Evolutionary conservation across 2,888 invertebrate genomes (phyloP).

Genomic region (Pseudococcus longispinus): DNA sequence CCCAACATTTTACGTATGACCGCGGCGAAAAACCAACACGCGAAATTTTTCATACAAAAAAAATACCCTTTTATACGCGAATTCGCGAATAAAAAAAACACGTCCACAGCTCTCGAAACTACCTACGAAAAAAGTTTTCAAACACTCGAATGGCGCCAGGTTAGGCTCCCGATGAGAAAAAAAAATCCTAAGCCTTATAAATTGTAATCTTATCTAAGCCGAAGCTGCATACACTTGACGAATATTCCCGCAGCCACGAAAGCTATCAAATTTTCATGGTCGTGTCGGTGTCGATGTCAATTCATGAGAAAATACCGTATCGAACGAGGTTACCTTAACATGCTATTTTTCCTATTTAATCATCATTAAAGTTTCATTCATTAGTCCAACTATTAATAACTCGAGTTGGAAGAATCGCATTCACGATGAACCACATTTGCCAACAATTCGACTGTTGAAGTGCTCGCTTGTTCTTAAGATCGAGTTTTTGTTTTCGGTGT

Average conservation of each 20-base stretch:
- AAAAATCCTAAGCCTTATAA: background rate
- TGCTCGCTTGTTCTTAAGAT: no score
- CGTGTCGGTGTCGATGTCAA: no score
- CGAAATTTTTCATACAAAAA: no score
- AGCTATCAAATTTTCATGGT: conserved; percentile 33
- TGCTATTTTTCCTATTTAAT: background rate
- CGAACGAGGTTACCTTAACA: background rate
- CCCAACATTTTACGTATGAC: no score
- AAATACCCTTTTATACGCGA: background rate
- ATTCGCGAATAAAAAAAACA: background rate
- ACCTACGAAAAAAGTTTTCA: background rate
- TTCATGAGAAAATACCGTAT: conserved; percentile 30
- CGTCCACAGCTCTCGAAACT: background rate
- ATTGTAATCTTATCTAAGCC: background rate
- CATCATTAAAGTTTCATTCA: background rate
- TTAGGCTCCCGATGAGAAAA: background rate
- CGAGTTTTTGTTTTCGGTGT: background rate
- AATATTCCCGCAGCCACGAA: conserved; percentile 10
- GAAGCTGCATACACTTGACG: background rate
- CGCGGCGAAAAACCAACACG: no score
- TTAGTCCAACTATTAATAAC: background rate
- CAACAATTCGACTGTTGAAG: no score
- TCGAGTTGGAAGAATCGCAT: no score
- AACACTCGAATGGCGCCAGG: background rate
- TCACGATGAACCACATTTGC: no score